Conservation (phyloP, 2,888 invertebrate species). For the Alcis repandata region DNA sequence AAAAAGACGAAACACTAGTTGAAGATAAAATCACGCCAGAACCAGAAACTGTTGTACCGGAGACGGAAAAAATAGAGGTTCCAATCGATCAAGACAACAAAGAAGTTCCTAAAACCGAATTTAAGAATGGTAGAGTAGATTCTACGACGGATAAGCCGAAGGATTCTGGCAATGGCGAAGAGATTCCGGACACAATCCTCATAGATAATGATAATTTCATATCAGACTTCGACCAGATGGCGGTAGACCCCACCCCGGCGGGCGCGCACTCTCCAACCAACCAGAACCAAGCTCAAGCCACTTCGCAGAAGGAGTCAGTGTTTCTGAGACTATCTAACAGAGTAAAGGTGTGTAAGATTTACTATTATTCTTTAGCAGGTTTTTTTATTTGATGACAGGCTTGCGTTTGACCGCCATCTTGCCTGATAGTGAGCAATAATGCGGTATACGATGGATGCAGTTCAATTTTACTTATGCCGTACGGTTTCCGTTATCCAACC, state of each 20-base stretch:
- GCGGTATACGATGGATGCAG: no score
- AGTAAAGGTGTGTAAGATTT: constrained; percentile 90
- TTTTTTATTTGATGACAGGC: no score
- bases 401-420: no score
- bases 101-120: constrained; percentile 58
- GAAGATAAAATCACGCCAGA: constrained; percentile 66
- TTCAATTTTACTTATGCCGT: no score
- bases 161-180: constrained; percentile 65
- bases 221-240: constrained; percentile 84
- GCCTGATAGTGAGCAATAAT: no score
- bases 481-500: no score
- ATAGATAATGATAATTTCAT: constrained; percentile 84
- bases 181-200: constrained; percentile 68
- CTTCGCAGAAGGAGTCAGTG: constrained; percentile 95
- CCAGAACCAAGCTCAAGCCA: constrained; percentile 71
- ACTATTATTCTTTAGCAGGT: background rate
- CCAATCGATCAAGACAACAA: constrained; percentile 62
- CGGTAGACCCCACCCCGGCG: constrained; percentile 76
- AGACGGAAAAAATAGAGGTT: constrained; percentile 62
- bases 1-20: constrained; percentile 59
- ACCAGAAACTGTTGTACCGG: constrained; percentile 54
- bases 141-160: constrained; percentile 66
- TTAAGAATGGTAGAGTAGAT: constrained; percentile 68
- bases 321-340: constrained; percentile 97
- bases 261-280: constrained; percentile 62